Conservation (phyloP, 2,888 invertebrate genomes). For the Scaptomyza parva region DNA sequence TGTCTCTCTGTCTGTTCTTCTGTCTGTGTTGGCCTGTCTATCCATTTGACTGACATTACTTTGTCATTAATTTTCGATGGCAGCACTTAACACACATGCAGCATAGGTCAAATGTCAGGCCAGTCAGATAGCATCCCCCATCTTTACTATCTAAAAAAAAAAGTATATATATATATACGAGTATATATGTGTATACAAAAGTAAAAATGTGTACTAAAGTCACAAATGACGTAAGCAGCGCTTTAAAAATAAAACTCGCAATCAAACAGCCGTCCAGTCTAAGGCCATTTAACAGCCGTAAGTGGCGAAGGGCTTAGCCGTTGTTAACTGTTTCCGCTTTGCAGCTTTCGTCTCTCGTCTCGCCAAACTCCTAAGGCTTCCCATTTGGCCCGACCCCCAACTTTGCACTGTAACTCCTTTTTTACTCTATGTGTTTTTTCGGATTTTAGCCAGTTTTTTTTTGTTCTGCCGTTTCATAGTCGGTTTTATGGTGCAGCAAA, state of each 20-base stretch:
- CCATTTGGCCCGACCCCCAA: conserved; percentile 51
- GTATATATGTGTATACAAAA: conserved; percentile 2
- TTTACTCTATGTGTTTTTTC: conserved; percentile 13
- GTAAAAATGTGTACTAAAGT: conserved; percentile 4
- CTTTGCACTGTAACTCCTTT: conserved; percentile 46
- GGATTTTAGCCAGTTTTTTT: conserved; percentile 10
- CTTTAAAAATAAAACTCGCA: conserved; percentile 37
- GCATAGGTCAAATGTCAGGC: conserved; percentile 72
- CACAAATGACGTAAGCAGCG: conserved; percentile 43
- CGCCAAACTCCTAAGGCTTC: conserved; percentile 58
- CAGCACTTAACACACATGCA: conserved; percentile 74
- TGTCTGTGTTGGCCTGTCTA: conserved; percentile 60
- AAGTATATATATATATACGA: neutral
- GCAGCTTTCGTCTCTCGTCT: conserved; percentile 47
- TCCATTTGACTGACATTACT: conserved; percentile 83
- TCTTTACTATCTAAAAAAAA: conserved; percentile 47
- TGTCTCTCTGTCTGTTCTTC: conserved; percentile 34
- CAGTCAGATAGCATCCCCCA: conserved; percentile 31
- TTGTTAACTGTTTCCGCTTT: conserved; percentile 76
- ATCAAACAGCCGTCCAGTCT: conserved; percentile 14
- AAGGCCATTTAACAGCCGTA: conserved; percentile 75
- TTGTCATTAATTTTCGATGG: conserved; percentile 83
- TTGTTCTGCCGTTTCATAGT: neutral
- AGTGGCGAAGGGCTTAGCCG: conserved; percentile 74
- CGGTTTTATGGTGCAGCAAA: conserved; percentile 32